Conservation (phyloP, 1,140 invertebrate species). For the Sitophilus oryzae region DNA sequence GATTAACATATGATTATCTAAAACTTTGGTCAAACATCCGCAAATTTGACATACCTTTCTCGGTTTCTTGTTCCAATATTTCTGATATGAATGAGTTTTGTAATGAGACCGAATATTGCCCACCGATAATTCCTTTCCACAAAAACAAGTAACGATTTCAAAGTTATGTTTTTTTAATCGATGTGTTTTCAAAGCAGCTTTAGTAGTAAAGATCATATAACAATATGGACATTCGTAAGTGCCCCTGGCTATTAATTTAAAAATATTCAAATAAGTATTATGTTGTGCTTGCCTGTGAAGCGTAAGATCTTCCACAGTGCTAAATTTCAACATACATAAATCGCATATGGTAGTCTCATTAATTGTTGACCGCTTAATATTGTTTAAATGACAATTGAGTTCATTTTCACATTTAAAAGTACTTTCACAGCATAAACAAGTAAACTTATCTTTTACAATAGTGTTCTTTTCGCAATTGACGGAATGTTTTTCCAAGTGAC, state of each 20-base stretch:
- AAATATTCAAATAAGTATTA: slow-evolving; percentile 1
- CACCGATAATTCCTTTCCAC: not conserved
- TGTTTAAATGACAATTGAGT: not conserved
- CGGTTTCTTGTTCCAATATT: not conserved
- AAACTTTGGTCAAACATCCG: slow-evolving; percentile 37
- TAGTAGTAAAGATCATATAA: not conserved
- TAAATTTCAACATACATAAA: slow-evolving; percentile 2
- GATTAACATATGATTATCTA: slow-evolving; percentile 6
- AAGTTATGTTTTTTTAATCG: not conserved
- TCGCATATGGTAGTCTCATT: not conserved
- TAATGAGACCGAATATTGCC: not conserved
- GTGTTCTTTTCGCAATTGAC: not conserved
- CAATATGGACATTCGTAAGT: slow-evolving; percentile 7
- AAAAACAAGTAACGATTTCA: slow-evolving; percentile 2
- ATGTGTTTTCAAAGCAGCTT: not conserved
- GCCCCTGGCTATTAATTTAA: not conserved
- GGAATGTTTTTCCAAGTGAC: not conserved
- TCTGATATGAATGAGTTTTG: slow-evolving; percentile 1
- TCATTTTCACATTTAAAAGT: not conserved
- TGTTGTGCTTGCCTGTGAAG: not conserved
- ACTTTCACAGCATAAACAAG: slow-evolving; percentile 2
- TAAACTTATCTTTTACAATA: not conserved
- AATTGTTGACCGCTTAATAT: not conserved
- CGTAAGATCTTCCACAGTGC: slow-evolving; percentile 41
- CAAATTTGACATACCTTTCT: slow-evolving; percentile 27